Evolutionary conservation across 2,113 vertebrate species (phyloP).

Genomic region (Pongo pygmaeus): DNA sequence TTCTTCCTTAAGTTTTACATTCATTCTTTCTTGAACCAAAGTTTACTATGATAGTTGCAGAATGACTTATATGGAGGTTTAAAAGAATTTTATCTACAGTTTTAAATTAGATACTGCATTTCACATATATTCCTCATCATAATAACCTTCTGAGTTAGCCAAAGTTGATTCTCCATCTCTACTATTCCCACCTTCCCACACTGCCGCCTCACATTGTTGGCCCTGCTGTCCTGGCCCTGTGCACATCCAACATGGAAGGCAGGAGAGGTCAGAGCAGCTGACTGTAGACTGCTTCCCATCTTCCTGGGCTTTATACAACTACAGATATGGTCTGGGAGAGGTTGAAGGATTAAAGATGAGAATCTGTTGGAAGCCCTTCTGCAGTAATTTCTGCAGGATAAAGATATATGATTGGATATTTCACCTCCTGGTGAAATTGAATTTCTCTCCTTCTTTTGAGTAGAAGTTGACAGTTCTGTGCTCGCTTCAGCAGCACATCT

Average conservation of each 20-base stretch:
- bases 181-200: background rate
- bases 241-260: background rate
- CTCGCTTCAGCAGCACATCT: no score
- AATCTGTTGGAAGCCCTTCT: background rate
- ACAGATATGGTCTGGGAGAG: background rate
- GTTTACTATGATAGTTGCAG: background rate
- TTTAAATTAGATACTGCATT: background rate
- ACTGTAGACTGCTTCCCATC: background rate
- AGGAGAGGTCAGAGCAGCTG: background rate
- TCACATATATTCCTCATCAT: background rate
- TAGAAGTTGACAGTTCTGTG: background rate
- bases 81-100: background rate
- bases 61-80: background rate
- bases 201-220: background rate
- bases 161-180: background rate
- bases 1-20: background rate
- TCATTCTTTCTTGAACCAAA: background rate
- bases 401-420: background rate
- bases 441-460: slow-evolving; percentile 1
- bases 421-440: background rate
- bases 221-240: background rate
- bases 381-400: background rate
- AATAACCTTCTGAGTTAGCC: background rate
- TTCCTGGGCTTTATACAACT: background rate
- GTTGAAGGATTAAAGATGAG: slow-evolving; percentile 15